A percentile compares a stretch with the other conserved stretches of the same genome.
These are phyloP conservation scores for Drosophila merina DNA, from an alignment of 2,888 invertebrate genomes.

Conservation along the genomic window DNA sequence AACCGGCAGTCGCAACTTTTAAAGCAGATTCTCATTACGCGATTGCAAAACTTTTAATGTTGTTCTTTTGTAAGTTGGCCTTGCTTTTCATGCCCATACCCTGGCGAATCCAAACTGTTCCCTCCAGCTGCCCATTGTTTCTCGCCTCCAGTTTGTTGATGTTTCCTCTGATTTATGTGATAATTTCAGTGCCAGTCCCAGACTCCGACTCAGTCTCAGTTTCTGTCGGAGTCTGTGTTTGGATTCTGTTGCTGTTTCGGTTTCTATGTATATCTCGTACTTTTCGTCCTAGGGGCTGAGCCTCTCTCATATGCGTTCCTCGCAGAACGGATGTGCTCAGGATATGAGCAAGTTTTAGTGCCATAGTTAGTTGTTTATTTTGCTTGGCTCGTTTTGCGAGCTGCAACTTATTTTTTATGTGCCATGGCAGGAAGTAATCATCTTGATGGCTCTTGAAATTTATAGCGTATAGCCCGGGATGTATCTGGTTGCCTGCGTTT, in stretches of 20 bases:
- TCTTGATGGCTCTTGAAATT: slow-evolving; percentile 78
- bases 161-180: slow-evolving; percentile 71
- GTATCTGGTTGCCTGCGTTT: slow-evolving; percentile 13
- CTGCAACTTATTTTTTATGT: slow-evolving; percentile 76
- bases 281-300: slow-evolving; percentile 3
- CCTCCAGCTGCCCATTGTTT: slow-evolving; percentile 58
- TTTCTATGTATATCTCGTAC: slow-evolving; percentile 2
- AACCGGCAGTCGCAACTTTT: slow-evolving; percentile 73
- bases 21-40: slow-evolving; percentile 80
- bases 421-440: slow-evolving; percentile 79
- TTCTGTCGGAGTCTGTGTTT: slow-evolving; percentile 6
- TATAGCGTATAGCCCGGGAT: slow-evolving; percentile 63
- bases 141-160: slow-evolving; percentile 29
- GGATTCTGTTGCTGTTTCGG: neutral
- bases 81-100: slow-evolving; percentile 12
- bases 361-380: slow-evolving; percentile 71
- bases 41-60: slow-evolving; percentile 79
- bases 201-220: slow-evolving; percentile 26
- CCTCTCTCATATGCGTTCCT: slow-evolving; percentile 65
- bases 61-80: slow-evolving; percentile 76
- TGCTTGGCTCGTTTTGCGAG: slow-evolving; percentile 40
- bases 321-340: slow-evolving; percentile 70
- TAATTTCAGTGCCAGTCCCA: slow-evolving; percentile 56
- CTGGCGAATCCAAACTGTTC: neutral
- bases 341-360: slow-evolving; percentile 78